phyloP scores from a whole-genome alignment of 2,888 invertebrate species.

The Drosophila vallismaia region DNA sequence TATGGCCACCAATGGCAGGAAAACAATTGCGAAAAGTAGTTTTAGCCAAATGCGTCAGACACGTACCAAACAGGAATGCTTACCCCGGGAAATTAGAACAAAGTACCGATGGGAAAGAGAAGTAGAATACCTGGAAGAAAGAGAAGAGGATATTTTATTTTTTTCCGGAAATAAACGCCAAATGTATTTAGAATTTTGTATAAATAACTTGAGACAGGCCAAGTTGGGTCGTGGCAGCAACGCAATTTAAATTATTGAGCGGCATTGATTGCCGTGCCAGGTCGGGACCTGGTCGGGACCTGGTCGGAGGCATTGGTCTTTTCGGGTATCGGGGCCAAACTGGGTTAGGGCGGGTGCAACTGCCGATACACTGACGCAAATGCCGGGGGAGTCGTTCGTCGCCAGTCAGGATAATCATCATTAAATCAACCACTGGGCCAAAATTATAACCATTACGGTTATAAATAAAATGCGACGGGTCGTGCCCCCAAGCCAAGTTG shows the following conservation, averaged over 20 bases:
- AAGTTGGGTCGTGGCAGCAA: constrained; percentile 8
- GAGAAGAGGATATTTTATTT: neutral
- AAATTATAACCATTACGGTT: constrained; percentile 79
- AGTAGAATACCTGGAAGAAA: neutral
- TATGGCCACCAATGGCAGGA: constrained; percentile 67
- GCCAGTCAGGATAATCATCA: constrained; percentile 68
- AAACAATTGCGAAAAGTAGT: constrained; percentile 78
- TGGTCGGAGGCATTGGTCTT: neutral
- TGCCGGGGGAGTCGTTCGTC: constrained; percentile 47
- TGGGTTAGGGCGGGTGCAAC: neutral
- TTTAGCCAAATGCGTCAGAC: constrained; percentile 56
- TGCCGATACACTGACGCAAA: constrained; percentile 59
- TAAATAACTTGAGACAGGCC: constrained; percentile 31
- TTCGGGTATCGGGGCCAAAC: neutral
- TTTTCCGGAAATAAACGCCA: constrained; percentile 28
- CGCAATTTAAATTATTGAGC: constrained; percentile 72
- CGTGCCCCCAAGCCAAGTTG: constrained; percentile 8
- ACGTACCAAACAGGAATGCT: constrained; percentile 64
- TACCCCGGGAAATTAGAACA: constrained; percentile 69
- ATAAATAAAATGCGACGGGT: constrained; percentile 65
- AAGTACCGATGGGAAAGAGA: constrained; percentile 44
- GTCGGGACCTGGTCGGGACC: neutral
- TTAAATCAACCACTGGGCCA: constrained; percentile 73
- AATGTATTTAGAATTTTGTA: constrained; percentile 43
- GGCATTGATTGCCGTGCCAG: constrained; percentile 60